Base-by-base conservation (phyloP, 2,113 vertebrate species). In the Panthera leo region DNA sequence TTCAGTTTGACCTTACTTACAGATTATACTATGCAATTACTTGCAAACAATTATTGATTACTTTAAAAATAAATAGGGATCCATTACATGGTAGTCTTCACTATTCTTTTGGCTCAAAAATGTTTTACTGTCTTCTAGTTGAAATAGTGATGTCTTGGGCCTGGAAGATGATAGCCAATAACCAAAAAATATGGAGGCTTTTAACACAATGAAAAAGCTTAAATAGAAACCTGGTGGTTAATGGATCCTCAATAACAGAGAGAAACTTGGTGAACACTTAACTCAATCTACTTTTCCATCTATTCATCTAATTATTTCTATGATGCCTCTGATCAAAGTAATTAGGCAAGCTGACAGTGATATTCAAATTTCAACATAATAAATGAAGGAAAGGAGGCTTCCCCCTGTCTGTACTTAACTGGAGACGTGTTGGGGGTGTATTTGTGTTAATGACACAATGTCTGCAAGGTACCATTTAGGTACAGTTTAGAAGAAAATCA, bases 41-140 rank as follows among this genome's bases (percentile, higher is more conserved):
- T 98, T 98, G 97, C 97, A 99, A 99, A 98, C 97, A 97, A 89
- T 95, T 99, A 99, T 98, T 98, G 98, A 99, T 99, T 98, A 93
- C 95, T 98, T 98, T 99, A 98, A 98, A 99, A 98, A 99, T 99
- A 98, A 98, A 99, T 98, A 98, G 95, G 93, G 94, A 98, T 98
- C 98, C 98, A 98, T 99, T 98, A 98, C 93, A 95, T 68, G 39
- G 91, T 85, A 98, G 97, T 97, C 95, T 97, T 71, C 95, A 93
- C 71, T 39, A 5, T 97, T 98, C 97, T 96, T 98, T 98, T 97
- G 96, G 86, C 93, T 98, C 93, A 97, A 94, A 98, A 97, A 97
- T 93, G 87, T 93, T 98, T 98, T 98, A 98, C 88, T 98, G 89
- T 97, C 93, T 98, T 98, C 97, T 95, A 95, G 93, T 97, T 98